Evolutionary conservation across 2,888 invertebrate genomes (phyloP), one percentile per base, ranked within the genome.

Genomic region (Aphodius sticticus): DNA sequence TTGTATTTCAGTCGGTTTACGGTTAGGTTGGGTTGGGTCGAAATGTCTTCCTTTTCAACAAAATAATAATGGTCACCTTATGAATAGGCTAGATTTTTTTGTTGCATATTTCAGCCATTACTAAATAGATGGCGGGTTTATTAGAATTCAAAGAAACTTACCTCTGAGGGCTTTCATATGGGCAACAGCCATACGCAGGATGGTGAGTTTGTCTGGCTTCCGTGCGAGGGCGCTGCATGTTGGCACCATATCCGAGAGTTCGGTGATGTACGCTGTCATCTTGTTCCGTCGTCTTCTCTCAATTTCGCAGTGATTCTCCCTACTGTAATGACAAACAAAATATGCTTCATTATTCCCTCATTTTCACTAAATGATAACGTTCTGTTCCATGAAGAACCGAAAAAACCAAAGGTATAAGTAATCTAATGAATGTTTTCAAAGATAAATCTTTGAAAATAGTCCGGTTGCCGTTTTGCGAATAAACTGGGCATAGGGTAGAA

Each of bases 181-280:
- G 16, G 99, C 98, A 81, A 99, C 99, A 76, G 99, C 99, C 99
- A 99, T 99, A 87, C 99, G 94, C 82, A 99, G 93, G 89, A 99
- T 99, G 86, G 99, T 99, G 83, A 99, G 93, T 90, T 99, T 99
- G 92, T 99, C 99, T 77, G 99, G 99, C 90, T 99, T 99, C 84
- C 99, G 93, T 79, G 99, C 99, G 84, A 99, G 92, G 76, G 99
- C 98, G 87, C 97, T 97, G 91, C 99, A 99, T 86, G 99, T 98
- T 87, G 99, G 99, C 88, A 99, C 99, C 99, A 99, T 99, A 91
- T 99, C 99, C 84, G 98, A 99, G 86, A 99, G 92, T 92, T 99
- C 99, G 88, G 99, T 99, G 90, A 99, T 99, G 91, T 99, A 99
- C 85, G 99, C 97, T 86, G 99, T 99, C 99, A 99, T 99, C 95